phyloP scores from a whole-genome alignment of 2,888 invertebrate genomes.

The Catocala fraxini region DNA sequence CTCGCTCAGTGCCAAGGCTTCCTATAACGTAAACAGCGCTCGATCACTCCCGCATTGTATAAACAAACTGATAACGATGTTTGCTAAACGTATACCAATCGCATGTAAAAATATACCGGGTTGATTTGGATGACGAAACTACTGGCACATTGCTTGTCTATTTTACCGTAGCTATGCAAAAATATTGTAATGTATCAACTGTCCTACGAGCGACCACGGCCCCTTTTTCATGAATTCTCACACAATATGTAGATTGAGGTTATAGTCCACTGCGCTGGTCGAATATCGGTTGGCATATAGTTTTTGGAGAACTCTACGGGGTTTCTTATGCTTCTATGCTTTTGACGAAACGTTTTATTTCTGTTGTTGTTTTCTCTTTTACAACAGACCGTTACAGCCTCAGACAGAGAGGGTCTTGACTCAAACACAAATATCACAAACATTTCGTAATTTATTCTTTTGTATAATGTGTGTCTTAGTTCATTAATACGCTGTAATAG shows the following conservation, averaged over 20 bases:
- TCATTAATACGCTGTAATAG: no score
- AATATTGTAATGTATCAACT: constrained; percentile 12
- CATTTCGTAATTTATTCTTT: no score
- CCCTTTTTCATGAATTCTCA: constrained; percentile 6
- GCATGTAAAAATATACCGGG: constrained; percentile 22
- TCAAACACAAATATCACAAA: no score
- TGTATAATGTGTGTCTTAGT: no score
- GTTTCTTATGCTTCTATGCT: no score
- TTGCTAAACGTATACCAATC: constrained; percentile 31
- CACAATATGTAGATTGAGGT: constrained; percentile 8
- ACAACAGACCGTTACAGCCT: no score
- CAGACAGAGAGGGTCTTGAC: no score
- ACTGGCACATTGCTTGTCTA: constrained; percentile 9
- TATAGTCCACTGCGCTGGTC: neutral
- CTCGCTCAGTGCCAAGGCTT: constrained; percentile 77
- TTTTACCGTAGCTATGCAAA: constrained; percentile 18
- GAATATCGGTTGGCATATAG: neutral
- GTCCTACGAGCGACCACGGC: constrained; percentile 5
- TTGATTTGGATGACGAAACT: neutral
- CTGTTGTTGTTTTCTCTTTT: no score
- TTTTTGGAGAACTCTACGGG: neutral
- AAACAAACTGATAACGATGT: constrained; percentile 61
- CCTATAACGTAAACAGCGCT: constrained; percentile 65
- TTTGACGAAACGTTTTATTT: no score
- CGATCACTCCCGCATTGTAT: constrained; percentile 65